Percentiles rank a stretch among this genome's conserved stretches.
Conservation (phyloP, 2,888 invertebrate species). For the Phorcus lineatus region DNA sequence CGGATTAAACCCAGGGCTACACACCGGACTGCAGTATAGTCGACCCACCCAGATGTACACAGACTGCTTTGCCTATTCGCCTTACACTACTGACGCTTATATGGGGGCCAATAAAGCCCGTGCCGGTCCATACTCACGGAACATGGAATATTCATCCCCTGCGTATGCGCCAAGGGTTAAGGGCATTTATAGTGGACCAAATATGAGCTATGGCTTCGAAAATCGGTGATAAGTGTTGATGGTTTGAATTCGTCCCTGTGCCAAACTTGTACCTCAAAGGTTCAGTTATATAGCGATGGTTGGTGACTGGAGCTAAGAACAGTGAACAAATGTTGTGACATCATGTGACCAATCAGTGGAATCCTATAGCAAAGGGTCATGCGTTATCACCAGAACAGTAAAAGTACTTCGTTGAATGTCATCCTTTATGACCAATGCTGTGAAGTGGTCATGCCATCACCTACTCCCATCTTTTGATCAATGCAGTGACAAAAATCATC, state of each 20-base stretch:
- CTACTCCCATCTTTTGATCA: too few species aligned
- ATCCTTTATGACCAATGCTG: too few species aligned
- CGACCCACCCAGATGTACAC: conserved; percentile 53
- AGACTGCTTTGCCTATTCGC: conserved; percentile 60
- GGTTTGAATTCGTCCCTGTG: background rate
- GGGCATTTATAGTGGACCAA: conserved; percentile 60
- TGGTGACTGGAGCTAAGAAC: background rate
- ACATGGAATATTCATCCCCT: conserved; percentile 64
- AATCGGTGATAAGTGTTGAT: conserved; percentile 31
- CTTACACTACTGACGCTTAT: conserved; percentile 66
- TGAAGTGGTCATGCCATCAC: too few species aligned
- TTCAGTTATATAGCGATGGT: too few species aligned
- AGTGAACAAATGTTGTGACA: background rate
- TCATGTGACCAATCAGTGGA: background rate
- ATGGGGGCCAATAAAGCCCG: conserved; percentile 62
- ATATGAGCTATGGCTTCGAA: conserved; percentile 60
- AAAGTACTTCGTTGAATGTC: too few species aligned
- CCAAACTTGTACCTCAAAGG: too few species aligned
- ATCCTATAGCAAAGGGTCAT: too few species aligned
- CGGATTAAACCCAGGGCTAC: conserved; percentile 43
- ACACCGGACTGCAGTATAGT: conserved; percentile 46
- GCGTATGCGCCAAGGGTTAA: conserved; percentile 68
- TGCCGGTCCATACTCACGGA: conserved; percentile 67
- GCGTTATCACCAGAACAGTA: too few species aligned
- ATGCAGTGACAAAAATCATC: too few species aligned